Base-by-base conservation (phyloP, 92 coral and sea anemone genomes). In the Epizoanthus stellaris region DNA sequence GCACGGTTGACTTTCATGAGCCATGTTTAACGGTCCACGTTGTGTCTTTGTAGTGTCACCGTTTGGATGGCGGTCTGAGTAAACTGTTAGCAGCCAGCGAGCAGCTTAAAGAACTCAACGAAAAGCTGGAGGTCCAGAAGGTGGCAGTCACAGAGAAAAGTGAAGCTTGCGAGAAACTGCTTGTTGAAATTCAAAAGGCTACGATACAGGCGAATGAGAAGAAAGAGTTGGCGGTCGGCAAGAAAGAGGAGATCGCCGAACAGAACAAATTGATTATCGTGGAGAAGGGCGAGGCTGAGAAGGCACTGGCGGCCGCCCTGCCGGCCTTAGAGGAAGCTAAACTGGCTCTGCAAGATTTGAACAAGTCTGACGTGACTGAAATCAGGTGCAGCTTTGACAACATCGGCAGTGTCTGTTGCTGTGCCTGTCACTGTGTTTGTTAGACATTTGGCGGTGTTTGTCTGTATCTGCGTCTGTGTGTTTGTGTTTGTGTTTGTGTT, bases 321-420 rank as follows among this genome's bases (percentile, higher is more conserved):
- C 99, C 99, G 8, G 98, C 98, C 14, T 85, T 97, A 34, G 99
- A 95, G 74, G 99, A 97, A 88, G 99, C 99, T 23, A 92, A 95
- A 73, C 76, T 97, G 76, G 99, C 99, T 52, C 91, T 97, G 34
- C 99, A 97, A 81, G 99, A 95, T 82, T 81, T 97, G 61, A 96
- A 97, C 73, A 97, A 97, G 89, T 97, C 99, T 15, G 99, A 97
- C 82, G 99, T 97, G 70, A 97, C 99, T 62, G 99, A 97, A 62
- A 97, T 97, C 88, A 89, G 99, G 99, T 93, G 75, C 39, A 10
- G 30, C 19, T 23, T 25, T 57, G 3, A 59, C 14, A 68, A 38
- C 7, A 14, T 14, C 11, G n/a, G 53, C 4, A 23, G n/a, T 17
- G 9, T 4, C 80, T 70, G 58, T 56, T 57, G 58, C 73, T 70